Base-by-base conservation (phyloP, 2,113 vertebrate genomes). In the Malurus cyaneus region DNA sequence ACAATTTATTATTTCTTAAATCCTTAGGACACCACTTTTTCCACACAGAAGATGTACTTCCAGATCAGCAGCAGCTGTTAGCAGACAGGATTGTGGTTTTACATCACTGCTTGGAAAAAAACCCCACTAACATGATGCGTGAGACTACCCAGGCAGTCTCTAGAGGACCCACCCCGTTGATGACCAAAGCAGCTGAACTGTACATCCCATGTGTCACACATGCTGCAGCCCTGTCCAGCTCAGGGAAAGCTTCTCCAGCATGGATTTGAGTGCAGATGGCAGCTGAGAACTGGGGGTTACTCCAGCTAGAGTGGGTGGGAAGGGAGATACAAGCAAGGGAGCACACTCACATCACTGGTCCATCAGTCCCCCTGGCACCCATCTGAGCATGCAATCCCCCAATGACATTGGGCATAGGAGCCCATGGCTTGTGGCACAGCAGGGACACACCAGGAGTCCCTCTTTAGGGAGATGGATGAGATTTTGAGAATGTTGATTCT, bases 361-460 rank as follows among this genome's bases (percentile, higher is more conserved):
- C 21, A 39, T 20, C 4, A 0, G 49, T 32, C 23, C 15, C 7
- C n/a, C 18, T 44, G n/a, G 41, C 44, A 81, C 25, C 29, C 29
- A n/a, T 13, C 26, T 31, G 16, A 39, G 20, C 8, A 14, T 10
- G 26, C 52, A 23, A 8, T 25, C 17, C 32, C 26, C 5, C 2
- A 1, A 9, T n/a, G 36, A 44, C 1, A 0, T 32, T 26, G 1
- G 2, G 57, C 6, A 2, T 25, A 23, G 46, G 8, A 44, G 59
- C 12, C 1, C 3, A n/a, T 4, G 6, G 26, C 26, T 6, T n/a
- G 49, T 8, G 9, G 42, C 49, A 34, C n/a, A 28, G 64, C 16
- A 4, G 18, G 9, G 18, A 42, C 44, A 36, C 16, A 6, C 17
- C 18, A 18, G 54, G 17, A n/a, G 19, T 47, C 49, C 14, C 24